Conservation (phyloP, 1,140 invertebrate genomes). For the Trigoniulus corallinus region DNA sequence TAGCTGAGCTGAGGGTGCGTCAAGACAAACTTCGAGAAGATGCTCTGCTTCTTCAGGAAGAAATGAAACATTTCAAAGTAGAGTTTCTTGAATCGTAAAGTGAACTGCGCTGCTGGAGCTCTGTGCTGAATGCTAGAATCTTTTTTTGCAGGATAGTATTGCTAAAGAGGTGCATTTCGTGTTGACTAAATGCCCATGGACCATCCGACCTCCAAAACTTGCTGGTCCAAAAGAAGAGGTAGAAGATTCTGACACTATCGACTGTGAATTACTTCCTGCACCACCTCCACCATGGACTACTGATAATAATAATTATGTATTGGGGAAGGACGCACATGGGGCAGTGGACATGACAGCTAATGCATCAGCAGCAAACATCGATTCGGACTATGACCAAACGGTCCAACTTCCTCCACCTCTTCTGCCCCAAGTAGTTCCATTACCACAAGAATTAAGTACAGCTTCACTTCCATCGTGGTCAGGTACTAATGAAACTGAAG, state of each 20-base stretch:
- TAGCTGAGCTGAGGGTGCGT: slow-evolving; percentile 41
- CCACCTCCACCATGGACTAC: too few species aligned
- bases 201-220: slow-evolving; percentile 43
- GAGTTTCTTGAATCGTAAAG: neutral
- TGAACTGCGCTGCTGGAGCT: neutral
- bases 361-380: slow-evolving; percentile 36
- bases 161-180: slow-evolving; percentile 43
- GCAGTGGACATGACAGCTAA: too few species aligned
- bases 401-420: slow-evolving; percentile 10
- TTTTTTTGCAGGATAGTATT: slow-evolving; percentile 43
- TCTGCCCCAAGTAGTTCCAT: slow-evolving; percentile 1
- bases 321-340: too few species aligned
- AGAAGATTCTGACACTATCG: too few species aligned
- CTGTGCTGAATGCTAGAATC: neutral
- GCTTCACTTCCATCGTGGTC: neutral
- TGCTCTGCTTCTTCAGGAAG: slow-evolving; percentile 38
- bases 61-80: slow-evolving; percentile 47
- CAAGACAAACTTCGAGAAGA: slow-evolving; percentile 39
- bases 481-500: neutral
- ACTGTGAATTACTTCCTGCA: too few species aligned
- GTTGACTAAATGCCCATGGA: slow-evolving; percentile 46
- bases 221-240: too few species aligned
- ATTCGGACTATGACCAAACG: slow-evolving; percentile 29
- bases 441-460: slow-evolving; percentile 6
- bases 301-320: too few species aligned